A percentile compares a stretch with the other conserved stretches of the same genome.
Conservation (phyloP, 2,888 invertebrate genomes). For the Drosophila gaucha region DNA sequence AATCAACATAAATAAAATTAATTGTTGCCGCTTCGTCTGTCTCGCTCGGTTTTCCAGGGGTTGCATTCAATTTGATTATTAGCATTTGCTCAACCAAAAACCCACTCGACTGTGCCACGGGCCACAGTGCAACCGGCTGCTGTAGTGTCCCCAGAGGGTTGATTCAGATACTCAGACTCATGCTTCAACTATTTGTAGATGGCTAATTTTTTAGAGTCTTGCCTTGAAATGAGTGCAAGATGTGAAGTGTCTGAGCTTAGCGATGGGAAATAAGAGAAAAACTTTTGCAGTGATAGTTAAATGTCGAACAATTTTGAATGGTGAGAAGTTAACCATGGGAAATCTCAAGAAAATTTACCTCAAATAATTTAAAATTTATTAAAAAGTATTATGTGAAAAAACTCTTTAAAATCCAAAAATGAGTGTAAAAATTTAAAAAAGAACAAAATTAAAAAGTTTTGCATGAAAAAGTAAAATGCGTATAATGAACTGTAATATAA, state of each 20-base stretch:
- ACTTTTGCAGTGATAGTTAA: too few relatives aligned
- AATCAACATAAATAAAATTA: conserved; percentile 81
- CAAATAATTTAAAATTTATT: too few relatives aligned
- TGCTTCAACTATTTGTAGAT: conserved; percentile 41
- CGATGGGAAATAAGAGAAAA: neutral
- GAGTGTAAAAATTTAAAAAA: too few relatives aligned
- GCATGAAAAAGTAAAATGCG: too few relatives aligned
- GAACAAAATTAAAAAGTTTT: too few relatives aligned
- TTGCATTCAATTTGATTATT: conserved; percentile 80
- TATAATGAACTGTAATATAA: too few relatives aligned
- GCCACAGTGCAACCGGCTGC: conserved; percentile 30
- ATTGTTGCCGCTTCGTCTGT: conserved; percentile 71
- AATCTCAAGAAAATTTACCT: too few relatives aligned
- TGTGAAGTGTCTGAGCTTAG: neutral
- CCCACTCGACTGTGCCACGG: conserved; percentile 50
- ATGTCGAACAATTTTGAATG: too few relatives aligned
- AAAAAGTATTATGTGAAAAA: too few relatives aligned
- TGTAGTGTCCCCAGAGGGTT: conserved; percentile 30
- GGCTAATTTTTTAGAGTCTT: conserved; percentile 15
- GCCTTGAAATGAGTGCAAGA: conserved; percentile 8
- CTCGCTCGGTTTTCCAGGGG: conserved; percentile 37
- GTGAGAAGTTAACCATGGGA: too few relatives aligned
- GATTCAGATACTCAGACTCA: conserved; percentile 22
- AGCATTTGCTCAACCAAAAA: conserved; percentile 40
- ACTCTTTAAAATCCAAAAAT: too few relatives aligned